Evolutionary conservation across 2,888 invertebrate genomes (phyloP).

Genomic region (Seira ritae): DNA sequence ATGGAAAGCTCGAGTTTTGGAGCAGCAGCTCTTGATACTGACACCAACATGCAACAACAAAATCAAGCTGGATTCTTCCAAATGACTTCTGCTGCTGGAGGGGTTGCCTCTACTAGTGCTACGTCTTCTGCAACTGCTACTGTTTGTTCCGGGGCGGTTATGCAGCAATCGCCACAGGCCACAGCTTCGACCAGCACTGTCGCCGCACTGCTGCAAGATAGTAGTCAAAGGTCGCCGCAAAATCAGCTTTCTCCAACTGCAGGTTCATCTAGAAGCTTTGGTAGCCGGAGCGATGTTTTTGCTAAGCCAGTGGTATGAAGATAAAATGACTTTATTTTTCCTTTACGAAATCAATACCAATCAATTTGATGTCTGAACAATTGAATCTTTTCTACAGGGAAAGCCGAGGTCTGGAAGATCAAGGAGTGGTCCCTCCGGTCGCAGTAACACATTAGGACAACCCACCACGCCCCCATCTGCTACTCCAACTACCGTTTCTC

Average conservation of each 20-base stretch:
- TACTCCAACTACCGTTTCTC: constrained; percentile 22
- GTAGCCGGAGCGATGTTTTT: constrained; percentile 75
- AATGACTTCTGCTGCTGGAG: constrained; percentile 21
- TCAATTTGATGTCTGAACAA: too few species aligned
- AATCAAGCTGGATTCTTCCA: constrained; percentile 40
- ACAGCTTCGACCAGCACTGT: constrained; percentile 48
- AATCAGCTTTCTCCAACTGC: constrained; percentile 50
- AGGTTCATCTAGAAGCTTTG: constrained; percentile 38
- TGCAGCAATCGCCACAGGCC: constrained; percentile 47
- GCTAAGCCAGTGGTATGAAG: constrained; percentile 77
- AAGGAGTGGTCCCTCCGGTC: constrained; percentile 46
- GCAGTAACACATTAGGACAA: constrained; percentile 43
- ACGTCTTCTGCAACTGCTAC: background rate
- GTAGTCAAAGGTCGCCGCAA: constrained; percentile 43
- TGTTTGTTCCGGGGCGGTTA: constrained; percentile 20
- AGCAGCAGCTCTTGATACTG: constrained; percentile 5
- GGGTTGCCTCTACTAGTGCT: background rate
- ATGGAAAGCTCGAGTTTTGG: background rate
- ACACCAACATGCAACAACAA: constrained; percentile 27
- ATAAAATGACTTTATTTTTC: background rate
- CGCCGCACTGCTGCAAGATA: constrained; percentile 61
- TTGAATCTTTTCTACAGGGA: constrained; percentile 30
- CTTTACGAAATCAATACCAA: too few species aligned
- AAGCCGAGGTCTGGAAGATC: constrained; percentile 53
- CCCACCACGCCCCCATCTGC: constrained; percentile 32